phyloP scores from a whole-genome alignment of 2,888 invertebrate genomes.

The Sisyra terminalis region DNA sequence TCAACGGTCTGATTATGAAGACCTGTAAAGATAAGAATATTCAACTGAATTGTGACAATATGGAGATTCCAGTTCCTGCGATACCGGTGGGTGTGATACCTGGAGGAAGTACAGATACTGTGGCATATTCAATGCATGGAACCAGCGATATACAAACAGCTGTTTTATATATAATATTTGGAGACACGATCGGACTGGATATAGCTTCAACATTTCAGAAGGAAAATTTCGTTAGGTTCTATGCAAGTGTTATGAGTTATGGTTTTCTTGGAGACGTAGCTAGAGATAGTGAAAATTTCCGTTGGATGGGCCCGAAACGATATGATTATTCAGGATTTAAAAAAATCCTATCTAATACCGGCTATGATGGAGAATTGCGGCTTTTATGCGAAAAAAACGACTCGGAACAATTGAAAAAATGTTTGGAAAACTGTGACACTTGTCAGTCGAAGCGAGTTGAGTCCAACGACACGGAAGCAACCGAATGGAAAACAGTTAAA shows the following conservation, averaged over 20 bases:
- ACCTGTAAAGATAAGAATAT: slow-evolving; percentile 34
- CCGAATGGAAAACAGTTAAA: slow-evolving; percentile 38
- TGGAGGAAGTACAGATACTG: slow-evolving; percentile 59
- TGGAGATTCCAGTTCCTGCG: slow-evolving; percentile 29
- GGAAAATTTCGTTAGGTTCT: slow-evolving; percentile 41
- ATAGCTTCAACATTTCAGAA: slow-evolving; percentile 54
- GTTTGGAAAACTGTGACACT: slow-evolving; percentile 32
- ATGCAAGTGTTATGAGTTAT: slow-evolving; percentile 64
- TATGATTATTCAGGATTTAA: slow-evolving; percentile 61
- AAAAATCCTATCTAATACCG: slow-evolving; percentile 41
- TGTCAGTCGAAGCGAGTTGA: slow-evolving; percentile 16
- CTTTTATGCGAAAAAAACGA: slow-evolving; percentile 30
- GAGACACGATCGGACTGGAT: slow-evolving; percentile 56
- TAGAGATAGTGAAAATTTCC: slow-evolving; percentile 57
- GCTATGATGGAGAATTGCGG: slow-evolving; percentile 45
- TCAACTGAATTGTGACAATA: slow-evolving; percentile 33
- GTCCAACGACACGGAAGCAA: neutral
- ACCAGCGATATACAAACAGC: slow-evolving; percentile 64
- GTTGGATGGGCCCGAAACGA: slow-evolving; percentile 75
- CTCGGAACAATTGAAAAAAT: slow-evolving; percentile 23
- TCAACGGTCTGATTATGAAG: slow-evolving; percentile 50
- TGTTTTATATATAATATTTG: slow-evolving; percentile 66
- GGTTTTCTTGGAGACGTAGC: slow-evolving; percentile 76
- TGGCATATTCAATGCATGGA: slow-evolving; percentile 64
- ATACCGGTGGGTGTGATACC: slow-evolving; percentile 45